Evolutionary conservation across 1,140 invertebrate species (phyloP).

Genomic region (Drosophila neocordata): DNA sequence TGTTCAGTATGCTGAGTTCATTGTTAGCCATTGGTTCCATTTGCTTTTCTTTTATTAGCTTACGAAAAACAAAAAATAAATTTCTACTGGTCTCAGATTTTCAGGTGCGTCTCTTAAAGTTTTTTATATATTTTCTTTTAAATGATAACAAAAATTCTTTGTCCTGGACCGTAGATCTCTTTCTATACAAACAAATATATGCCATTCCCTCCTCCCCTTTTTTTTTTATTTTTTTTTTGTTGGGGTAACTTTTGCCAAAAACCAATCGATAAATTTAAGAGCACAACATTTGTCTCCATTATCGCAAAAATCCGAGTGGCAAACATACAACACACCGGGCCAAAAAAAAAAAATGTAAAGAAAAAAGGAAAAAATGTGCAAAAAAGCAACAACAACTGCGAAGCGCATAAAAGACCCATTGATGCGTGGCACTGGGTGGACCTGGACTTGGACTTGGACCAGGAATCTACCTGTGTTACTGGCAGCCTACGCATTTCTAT

Average conservation of each 20-base stretch:
- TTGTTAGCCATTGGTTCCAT: slow-evolving; percentile 39
- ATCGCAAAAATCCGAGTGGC: slow-evolving; percentile 74
- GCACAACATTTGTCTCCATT: slow-evolving; percentile 79
- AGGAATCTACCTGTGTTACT: background rate
- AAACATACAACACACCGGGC: slow-evolving; percentile 45
- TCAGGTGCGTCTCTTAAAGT: slow-evolving; percentile 42
- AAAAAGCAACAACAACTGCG: slow-evolving; percentile 57
- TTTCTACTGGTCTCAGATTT: slow-evolving; percentile 61
- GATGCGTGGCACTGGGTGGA: slow-evolving; percentile 59
- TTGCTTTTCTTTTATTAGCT: slow-evolving; percentile 62
- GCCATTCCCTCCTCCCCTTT: slow-evolving; percentile 29
- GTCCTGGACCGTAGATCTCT: background rate
- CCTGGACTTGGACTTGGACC: slow-evolving; percentile 22
- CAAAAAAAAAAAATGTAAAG: slow-evolving; percentile 43
- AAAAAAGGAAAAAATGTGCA: slow-evolving; percentile 33
- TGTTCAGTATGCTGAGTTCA: slow-evolving; percentile 38
- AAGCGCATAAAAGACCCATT: slow-evolving; percentile 73
- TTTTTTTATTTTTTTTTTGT: slow-evolving; percentile 6
- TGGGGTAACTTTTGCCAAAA: slow-evolving; percentile 46
- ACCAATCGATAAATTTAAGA: slow-evolving; percentile 80
- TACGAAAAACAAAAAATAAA: slow-evolving; percentile 63
- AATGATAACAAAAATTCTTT: slow-evolving; percentile 4
- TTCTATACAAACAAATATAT: slow-evolving; percentile 64
- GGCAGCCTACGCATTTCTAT: background rate
- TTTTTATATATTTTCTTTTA: too few relatives aligned